Conservation (phyloP, 2,113 vertebrate species). For the Parotia lawesii region DNA sequence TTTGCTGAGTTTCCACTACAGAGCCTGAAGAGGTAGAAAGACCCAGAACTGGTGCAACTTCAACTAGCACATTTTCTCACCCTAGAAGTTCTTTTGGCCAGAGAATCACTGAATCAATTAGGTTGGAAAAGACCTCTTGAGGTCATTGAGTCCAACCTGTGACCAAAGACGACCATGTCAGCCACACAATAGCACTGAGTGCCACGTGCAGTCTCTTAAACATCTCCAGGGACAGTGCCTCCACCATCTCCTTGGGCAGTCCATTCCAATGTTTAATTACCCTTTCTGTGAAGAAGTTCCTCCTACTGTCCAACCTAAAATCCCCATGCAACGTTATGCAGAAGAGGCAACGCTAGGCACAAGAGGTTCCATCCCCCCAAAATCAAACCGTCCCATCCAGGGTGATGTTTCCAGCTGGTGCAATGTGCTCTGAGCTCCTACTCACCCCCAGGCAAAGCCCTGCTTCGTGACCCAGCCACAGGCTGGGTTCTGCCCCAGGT, state of each 20-base stretch:
- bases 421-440: neutral
- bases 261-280: neutral
- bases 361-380: neutral
- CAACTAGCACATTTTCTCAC: neutral
- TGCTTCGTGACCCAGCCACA: neutral
- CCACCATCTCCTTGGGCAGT: neutral
- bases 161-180: neutral
- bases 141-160: neutral
- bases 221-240: neutral
- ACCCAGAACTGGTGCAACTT: neutral
- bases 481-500: neutral
- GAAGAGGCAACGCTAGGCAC: fast-evolving
- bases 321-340: neutral
- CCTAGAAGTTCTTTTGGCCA: neutral
- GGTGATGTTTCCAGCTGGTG: neutral
- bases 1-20: neutral
- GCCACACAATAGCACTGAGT: neutral
- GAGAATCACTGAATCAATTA: neutral
- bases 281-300: neutral
- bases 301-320: neutral
- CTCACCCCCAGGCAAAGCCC: neutral
- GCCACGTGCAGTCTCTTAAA: neutral
- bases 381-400: neutral
- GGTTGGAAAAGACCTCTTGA: neutral
- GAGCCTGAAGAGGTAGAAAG: neutral